Conservation (phyloP, 35 echinoderm and acorn worm species). For the Heliocidaris tuberculata region DNA sequence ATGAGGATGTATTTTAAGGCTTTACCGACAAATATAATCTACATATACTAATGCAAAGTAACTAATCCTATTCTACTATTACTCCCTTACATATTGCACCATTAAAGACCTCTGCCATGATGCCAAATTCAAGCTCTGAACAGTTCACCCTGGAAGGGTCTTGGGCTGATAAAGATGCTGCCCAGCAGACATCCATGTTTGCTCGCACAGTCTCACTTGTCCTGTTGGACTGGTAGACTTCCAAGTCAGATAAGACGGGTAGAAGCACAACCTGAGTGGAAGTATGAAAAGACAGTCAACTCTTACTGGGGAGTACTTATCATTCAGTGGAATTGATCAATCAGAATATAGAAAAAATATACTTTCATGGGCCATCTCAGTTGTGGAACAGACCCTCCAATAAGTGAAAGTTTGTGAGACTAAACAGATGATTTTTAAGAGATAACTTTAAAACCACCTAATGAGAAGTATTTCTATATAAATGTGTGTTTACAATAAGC, state of each 20-base stretch:
- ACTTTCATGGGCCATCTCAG: not conserved
- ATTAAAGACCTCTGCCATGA: constrained; percentile 90
- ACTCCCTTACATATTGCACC: constrained; percentile 80
- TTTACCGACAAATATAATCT: too few relatives aligned
- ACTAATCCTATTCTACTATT: too few relatives aligned
- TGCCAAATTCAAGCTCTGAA: constrained; percentile 62
- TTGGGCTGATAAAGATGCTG: constrained; percentile 15
- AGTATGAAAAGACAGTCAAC: not conserved
- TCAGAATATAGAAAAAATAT: not conserved
- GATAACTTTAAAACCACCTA: too few relatives aligned
- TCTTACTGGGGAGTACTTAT: too few relatives aligned
- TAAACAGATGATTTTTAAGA: too few relatives aligned
- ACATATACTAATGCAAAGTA: too few relatives aligned
- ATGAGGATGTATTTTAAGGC: too few relatives aligned
- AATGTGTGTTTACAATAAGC: too few relatives aligned
- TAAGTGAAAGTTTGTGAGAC: too few relatives aligned
- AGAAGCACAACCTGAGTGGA: constrained; percentile 71
- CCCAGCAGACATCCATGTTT: constrained; percentile 60
- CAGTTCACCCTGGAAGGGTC: constrained; percentile 41
- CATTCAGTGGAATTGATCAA: not conserved
- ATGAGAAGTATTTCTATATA: too few relatives aligned
- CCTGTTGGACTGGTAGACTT: constrained; percentile 46
- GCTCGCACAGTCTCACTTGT: constrained; percentile 40
- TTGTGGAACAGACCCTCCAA: not conserved
- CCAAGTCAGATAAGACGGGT: constrained; percentile 60